These are phyloP conservation scores for Zeus faber DNA, from an alignment of 2,113 vertebrate genomes.

Conservation along the genomic window DNA sequence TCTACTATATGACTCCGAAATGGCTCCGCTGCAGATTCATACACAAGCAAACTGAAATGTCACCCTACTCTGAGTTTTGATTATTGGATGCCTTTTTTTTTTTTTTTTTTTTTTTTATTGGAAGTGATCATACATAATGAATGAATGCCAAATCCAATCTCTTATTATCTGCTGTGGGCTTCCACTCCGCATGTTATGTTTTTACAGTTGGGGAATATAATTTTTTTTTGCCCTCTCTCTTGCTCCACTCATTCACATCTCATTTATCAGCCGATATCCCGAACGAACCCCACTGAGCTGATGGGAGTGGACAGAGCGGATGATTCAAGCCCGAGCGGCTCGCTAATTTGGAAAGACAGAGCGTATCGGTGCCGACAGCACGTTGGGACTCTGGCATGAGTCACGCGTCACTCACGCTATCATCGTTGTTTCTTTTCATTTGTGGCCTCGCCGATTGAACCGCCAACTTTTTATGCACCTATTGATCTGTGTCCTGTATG, in stretches of 20 bases:
- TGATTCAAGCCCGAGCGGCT: constrained; percentile 45
- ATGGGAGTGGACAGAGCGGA: constrained; percentile 54
- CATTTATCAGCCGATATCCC: constrained; percentile 40
- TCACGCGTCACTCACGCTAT: constrained; percentile 49
- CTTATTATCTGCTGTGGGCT: no score
- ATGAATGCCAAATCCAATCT: constrained; percentile 31
- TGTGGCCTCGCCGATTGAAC: constrained; percentile 44
- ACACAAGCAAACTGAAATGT: no score
- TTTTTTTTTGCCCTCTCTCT: constrained; percentile 8
- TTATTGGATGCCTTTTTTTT: constrained; percentile 12
- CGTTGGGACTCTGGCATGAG: constrained; percentile 38
- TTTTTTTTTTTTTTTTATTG: background rate
- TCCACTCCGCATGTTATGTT: constrained; percentile 3
- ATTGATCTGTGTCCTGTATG: no score
- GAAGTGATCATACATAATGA: constrained; percentile 29
- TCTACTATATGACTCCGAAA: no score
- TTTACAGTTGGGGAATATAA: constrained; percentile 13
- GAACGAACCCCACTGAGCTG: constrained; percentile 35
- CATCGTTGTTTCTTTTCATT: constrained; percentile 43
- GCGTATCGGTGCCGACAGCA: constrained; percentile 53
- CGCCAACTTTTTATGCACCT: constrained; percentile 39
- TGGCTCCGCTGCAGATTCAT: no score
- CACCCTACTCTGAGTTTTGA: no score
- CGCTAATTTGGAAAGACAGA: constrained; percentile 37
- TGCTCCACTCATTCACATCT: constrained; percentile 17